Evolutionary conservation across 2,888 invertebrate genomes (phyloP), one percentile per base, ranked within the genome.

Genomic region (Abscondita cerata): DNA sequence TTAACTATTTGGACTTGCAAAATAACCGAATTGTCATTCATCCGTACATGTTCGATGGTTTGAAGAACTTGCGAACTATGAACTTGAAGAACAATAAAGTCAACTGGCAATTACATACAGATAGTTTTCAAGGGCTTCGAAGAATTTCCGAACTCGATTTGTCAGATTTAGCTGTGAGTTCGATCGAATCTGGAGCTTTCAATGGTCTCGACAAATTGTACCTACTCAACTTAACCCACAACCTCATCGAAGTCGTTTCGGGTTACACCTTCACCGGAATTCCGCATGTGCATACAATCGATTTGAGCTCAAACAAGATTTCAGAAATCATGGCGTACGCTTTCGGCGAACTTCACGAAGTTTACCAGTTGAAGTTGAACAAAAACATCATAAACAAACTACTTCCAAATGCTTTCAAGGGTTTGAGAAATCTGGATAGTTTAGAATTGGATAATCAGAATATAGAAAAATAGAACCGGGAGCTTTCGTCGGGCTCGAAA

Each of bases 21-120:
- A 15, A 51, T 12, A 34, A 19, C 11, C 12, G 16, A 18, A 25
- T 52, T 18, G 4, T n/a, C 4, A 25, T 34, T 9, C 25, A 19
- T n/a, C 18, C 47, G 9, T 52, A 61, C 16, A 16, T 56, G 2
- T 61, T 61, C 13, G 25, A 20, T 20, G 46, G 55, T 38, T 34
- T 61, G 3, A 46, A 52, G 13, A 55, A 51, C 9, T 20, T 61
- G 9, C 8, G 20, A 9, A 11, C 18, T 4, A 31, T 61, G 1
- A 15, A 31, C 6, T 34, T 61, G 6, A 19, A 19, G 4, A 18
- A 40, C 18, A 44, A 44, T 18, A 25, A 25, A 25, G 4, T 25
- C 2, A 25, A 25, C 25, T 25, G 25, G 25, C 25, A 2, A 6
- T n/a, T n/a, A n/a, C n/a, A n/a, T n/a, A 25, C 6, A 6, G 25